phyloP scores from a whole-genome alignment of 2,113 vertebrate genomes.

The Zootoca vivipara region DNA sequence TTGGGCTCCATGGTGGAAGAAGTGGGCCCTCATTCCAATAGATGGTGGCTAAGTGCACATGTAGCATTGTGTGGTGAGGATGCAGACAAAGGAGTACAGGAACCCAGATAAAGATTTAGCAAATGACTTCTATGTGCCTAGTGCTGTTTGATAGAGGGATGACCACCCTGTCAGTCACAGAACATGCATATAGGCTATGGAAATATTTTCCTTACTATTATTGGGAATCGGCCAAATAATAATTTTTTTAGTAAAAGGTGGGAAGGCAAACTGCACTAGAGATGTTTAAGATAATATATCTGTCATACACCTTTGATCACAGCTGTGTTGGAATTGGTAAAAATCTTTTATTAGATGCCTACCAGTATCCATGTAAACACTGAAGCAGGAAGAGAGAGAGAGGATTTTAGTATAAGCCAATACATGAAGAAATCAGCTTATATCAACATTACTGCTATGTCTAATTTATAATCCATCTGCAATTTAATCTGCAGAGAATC shows the following conservation, averaged over 20 bases:
- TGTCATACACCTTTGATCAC: slow-evolving; percentile 23
- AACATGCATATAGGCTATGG: background rate
- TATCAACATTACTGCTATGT: background rate
- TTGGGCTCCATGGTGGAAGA: background rate
- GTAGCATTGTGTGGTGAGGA: background rate
- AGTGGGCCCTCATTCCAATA: background rate
- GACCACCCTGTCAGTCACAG: background rate
- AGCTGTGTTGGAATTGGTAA: slow-evolving; percentile 30
- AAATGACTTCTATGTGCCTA: background rate
- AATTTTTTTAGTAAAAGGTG: slow-evolving; percentile 13
- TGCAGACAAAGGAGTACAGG: background rate
- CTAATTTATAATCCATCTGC: background rate
- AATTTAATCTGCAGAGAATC: background rate
- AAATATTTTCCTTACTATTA: background rate
- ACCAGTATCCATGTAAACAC: slow-evolving; percentile 31
- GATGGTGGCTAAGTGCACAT: background rate
- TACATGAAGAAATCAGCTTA: slow-evolving; percentile 28
- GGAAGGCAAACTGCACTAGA: slow-evolving; percentile 25
- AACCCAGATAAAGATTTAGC: background rate
- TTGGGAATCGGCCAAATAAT: background rate
- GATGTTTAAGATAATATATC: slow-evolving; percentile 1
- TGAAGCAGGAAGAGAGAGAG: slow-evolving; percentile 30
- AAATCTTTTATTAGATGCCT: slow-evolving; percentile 23
- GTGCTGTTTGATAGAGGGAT: background rate
- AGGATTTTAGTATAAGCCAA: slow-evolving; percentile 34